A percentile compares a stretch with the other conserved stretches of the same genome.
Evolutionary conservation across 2,888 invertebrate genomes (phyloP).

Genomic region (Aproaerema taeniolella): DNA sequence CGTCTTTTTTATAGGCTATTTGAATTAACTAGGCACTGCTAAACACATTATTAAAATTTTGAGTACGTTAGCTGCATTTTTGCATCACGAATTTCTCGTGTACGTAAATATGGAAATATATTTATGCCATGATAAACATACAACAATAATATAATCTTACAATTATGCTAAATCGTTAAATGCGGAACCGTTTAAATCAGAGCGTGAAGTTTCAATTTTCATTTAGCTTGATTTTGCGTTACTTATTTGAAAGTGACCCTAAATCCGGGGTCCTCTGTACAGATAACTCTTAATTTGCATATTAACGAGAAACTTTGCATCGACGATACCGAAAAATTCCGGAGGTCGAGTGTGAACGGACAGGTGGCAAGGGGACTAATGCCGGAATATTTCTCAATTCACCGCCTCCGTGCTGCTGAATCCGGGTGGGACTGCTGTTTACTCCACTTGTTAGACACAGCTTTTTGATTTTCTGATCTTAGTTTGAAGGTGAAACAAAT

Average conservation of each 20-base stretch:
- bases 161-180: conserved; percentile 63
- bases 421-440: background rate
- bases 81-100: conserved; percentile 40
- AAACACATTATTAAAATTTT: conserved; percentile 50
- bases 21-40: too few species aligned
- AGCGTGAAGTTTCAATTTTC: conserved; percentile 55
- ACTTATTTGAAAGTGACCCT: conserved; percentile 54
- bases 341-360: conserved; percentile 58
- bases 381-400: conserved; percentile 52
- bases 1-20: conserved; percentile 52
- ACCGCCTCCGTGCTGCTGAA: conserved; percentile 24
- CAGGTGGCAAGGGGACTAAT: conserved; percentile 56
- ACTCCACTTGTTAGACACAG: too few species aligned
- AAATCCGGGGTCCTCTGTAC: conserved; percentile 53
- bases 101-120: conserved; percentile 47
- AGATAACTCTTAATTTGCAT: conserved; percentile 74
- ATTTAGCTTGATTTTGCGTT: conserved; percentile 43
- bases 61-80: conserved; percentile 41
- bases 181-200: conserved; percentile 52
- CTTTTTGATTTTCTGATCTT: too few species aligned
- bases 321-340: conserved; percentile 64
- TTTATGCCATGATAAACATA: conserved; percentile 42
- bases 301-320: conserved; percentile 75
- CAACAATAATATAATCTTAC: conserved; percentile 49
- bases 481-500: too few species aligned